Percentiles rank a stretch among this genome's conserved stretches.
Conservation (phyloP, 1,140 invertebrate genomes). For the Megalonaias nervosa region DNA sequence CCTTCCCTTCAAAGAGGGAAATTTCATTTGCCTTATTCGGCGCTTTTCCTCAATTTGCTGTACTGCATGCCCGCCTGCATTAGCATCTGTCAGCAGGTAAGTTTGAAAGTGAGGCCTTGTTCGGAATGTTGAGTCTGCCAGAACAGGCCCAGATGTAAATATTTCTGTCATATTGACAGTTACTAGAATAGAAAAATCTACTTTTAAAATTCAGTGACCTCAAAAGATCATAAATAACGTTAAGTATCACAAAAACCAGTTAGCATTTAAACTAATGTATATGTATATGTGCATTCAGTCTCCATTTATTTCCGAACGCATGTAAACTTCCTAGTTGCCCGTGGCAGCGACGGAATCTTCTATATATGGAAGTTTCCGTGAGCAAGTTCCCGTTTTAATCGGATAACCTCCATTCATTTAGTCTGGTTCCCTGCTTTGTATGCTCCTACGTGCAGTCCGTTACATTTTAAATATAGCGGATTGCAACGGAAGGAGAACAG, state of each 20-base stretch:
- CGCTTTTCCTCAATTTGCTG: slow-evolving; percentile 61
- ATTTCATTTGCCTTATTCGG: slow-evolving; percentile 64
- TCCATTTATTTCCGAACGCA: slow-evolving; percentile 44
- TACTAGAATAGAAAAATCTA: background rate
- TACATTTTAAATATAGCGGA: no score
- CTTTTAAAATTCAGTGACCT: background rate
- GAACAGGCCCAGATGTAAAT: slow-evolving; percentile 40
- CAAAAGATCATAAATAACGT: no score
- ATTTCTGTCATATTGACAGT: slow-evolving; percentile 53
- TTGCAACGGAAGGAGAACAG: no score
- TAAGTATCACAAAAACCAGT: no score
- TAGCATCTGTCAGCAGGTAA: slow-evolving; percentile 57
- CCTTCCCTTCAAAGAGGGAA: slow-evolving; percentile 59
- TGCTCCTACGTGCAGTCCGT: no score
- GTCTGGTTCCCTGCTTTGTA: no score
- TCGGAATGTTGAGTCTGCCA: slow-evolving; percentile 61
- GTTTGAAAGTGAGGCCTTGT: slow-evolving; percentile 59
- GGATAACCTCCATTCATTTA: background rate
- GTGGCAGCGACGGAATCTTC: slow-evolving; percentile 54
- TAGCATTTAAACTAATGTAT: no score
- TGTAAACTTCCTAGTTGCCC: slow-evolving; percentile 62
- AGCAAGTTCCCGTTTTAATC: slow-evolving; percentile 37
- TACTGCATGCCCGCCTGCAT: slow-evolving; percentile 56
- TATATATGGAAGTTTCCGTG: slow-evolving; percentile 53
- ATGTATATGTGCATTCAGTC: no score